A percentile compares a stretch with the other conserved stretches of the same genome.
Evolutionary conservation across 2,797 vertebrate genomes (phyloP).

Genomic region (Eidolon dupreanum): DNA sequence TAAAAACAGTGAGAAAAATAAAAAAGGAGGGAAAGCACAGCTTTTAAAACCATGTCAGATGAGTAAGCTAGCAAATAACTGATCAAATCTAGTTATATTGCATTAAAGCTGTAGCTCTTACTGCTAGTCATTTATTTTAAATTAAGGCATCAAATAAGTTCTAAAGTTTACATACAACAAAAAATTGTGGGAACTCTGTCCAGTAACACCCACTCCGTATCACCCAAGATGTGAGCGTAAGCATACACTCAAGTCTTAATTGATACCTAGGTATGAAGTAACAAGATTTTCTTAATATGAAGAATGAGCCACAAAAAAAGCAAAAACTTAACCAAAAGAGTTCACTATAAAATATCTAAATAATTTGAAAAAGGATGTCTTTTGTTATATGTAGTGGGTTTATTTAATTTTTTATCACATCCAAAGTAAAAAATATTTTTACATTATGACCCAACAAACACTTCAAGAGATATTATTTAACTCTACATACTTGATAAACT

Average conservation of each 20-base stretch:
- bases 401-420: not conserved
- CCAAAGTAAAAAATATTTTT: not conserved
- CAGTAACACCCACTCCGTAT: not conserved
- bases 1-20: not conserved
- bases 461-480: not conserved
- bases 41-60: not conserved
- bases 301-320: not conserved
- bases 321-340: not conserved
- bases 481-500: not conserved
- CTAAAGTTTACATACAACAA: slow-evolving; percentile 22
- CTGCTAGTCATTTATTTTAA: not conserved
- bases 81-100: not conserved
- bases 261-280: not conserved
- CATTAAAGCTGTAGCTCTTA: slow-evolving; percentile 1
- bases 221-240: not conserved
- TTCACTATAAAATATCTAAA: not conserved
- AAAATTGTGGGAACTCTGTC: not conserved
- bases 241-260: not conserved
- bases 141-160: slow-evolving; percentile 35
- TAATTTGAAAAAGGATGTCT: not conserved
- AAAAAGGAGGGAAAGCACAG: not conserved
- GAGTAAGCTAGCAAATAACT: slow-evolving; percentile 14
- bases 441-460: not conserved
- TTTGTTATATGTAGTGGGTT: not conserved
- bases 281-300: not conserved